Base-by-base conservation (phyloP, 2,888 invertebrate species). In the Dascillus cervinus region DNA sequence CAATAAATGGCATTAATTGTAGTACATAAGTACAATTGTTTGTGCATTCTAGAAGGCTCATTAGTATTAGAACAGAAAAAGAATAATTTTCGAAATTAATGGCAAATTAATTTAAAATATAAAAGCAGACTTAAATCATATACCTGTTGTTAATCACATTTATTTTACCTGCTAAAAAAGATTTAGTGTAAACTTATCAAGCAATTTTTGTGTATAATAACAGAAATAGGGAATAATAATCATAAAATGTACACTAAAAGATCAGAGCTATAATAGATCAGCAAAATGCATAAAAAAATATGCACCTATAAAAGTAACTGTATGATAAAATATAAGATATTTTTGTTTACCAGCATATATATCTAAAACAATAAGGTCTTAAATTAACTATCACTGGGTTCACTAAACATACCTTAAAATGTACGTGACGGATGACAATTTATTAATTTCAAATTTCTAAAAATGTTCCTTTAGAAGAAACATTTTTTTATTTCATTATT, bases 361-460 rank as follows among this genome's bases (percentile, higher is more conserved):
- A 17, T 6, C 17, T 17, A 17, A 8, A 33, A 26, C 29, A 34
- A 28, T 23, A 31, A 39, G 39, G 39, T 32, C 41, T 45, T 43
- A 34, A 33, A 37, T 24, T 42, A 41, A 30, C 45, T 45, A 45
- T 45, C 45, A 45, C 45, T 45, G 43, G 41, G 34, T 36, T 36
- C 33, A 4, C 37, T 34, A 39, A 37, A 33, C 32, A 11, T 33
- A 37, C 10, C 36, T 40, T 40, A 33, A 9, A 10, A 29, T 23
- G 31, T 39, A 39, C 28, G 31, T 32, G 38, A 39, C 32, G 38
- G 32, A 34, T 32, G 34, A 38, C 25, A 8, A 13, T 12, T 11
- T 17, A 17, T 17, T 8, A 8, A 6, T 4, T 17, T 17, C 4
- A 17, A 6, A 4, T 8, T 17, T 17, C 8, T 17, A 6, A 8